phyloP scores from a whole-genome alignment of 2,113 vertebrate species.

The Merops nubicus region DNA sequence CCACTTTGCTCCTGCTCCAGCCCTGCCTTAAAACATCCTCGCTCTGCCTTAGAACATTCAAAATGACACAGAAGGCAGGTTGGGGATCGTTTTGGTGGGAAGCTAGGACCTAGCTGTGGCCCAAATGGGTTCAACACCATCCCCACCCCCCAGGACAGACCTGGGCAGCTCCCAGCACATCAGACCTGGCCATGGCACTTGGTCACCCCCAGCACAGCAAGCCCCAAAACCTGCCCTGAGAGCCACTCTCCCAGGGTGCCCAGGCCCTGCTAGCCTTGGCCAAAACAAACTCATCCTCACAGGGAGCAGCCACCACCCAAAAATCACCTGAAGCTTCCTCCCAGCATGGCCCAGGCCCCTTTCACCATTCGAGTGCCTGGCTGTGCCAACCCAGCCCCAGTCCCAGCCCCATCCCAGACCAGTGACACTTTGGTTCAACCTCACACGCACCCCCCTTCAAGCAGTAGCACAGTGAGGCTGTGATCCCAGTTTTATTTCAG shows the following conservation, averaged over 20 bases:
- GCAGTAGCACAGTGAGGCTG: neutral
- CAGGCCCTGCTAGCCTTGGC: neutral
- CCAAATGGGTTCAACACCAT: no score
- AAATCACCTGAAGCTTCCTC: neutral
- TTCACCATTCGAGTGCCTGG: neutral
- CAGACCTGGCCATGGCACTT: accelerated
- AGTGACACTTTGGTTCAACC: neutral
- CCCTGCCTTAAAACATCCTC: accelerated
- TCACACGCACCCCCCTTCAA: accelerated
- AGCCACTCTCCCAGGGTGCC: accelerated
- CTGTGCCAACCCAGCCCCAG: neutral
- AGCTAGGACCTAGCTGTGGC: accelerated
- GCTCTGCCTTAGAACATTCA: neutral
- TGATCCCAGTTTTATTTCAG: accelerated
- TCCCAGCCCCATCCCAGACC: accelerated
- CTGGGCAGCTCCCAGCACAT: neutral
- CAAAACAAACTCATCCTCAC: neutral
- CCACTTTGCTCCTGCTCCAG: neutral
- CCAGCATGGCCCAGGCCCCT: accelerated
- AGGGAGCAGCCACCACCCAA: neutral
- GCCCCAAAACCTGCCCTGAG: neutral
- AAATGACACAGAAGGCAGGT: neutral
- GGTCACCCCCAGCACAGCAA: neutral
- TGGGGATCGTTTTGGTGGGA: neutral
- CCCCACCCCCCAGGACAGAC: neutral